phyloP scores from a whole-genome alignment of 2,113 vertebrate species.

The Apus apus region DNA sequence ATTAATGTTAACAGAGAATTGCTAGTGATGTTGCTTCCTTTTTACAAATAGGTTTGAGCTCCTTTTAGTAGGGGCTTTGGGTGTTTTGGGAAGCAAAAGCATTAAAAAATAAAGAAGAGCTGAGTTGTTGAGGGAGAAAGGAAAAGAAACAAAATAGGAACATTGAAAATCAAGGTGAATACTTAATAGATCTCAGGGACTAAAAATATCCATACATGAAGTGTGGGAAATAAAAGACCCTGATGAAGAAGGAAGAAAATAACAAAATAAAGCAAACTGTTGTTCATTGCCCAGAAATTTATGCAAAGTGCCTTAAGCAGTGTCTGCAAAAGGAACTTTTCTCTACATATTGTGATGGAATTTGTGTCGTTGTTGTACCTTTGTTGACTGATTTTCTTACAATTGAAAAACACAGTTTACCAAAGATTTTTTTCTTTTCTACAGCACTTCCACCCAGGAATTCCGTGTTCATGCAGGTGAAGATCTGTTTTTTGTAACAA shows the following conservation, averaged over 20 bases:
- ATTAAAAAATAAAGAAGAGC: background rate
- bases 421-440: background rate
- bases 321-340: background rate
- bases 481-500: background rate
- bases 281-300: background rate
- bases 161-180: background rate
- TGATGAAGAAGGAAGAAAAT: background rate
- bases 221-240: accelerated
- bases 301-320: background rate
- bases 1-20: slow-evolving; percentile 28
- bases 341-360: background rate
- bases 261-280: background rate
- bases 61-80: background rate
- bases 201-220: background rate
- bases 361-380: background rate
- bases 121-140: background rate
- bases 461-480: background rate
- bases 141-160: background rate
- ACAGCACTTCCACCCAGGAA: background rate
- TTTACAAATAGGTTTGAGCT: background rate
- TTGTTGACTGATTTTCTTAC: background rate
- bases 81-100: background rate
- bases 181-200: background rate
- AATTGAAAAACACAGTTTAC: background rate
- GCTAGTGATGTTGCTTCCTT: background rate